A percentile compares a stretch with the other conserved stretches of the same genome.
These are phyloP conservation scores for Anas capensis DNA, from an alignment of 2,797 vertebrate species.

Conservation along the genomic window DNA sequence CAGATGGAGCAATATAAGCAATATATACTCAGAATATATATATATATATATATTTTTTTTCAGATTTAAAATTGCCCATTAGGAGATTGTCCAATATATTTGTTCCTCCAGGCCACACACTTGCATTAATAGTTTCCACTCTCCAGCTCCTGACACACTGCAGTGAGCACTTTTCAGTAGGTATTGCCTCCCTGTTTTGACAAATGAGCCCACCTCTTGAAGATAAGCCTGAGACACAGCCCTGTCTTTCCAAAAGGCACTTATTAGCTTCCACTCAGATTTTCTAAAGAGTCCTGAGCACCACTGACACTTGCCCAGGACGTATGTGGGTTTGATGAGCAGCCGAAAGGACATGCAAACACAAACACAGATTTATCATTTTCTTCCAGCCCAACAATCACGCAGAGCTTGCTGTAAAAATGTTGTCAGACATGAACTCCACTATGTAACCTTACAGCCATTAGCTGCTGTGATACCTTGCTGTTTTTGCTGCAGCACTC, in stretches of 20 bases:
- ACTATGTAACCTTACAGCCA: not conserved
- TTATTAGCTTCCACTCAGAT: not conserved
- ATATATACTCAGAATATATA: not conserved
- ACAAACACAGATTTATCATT: accelerated
- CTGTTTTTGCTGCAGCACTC: not conserved
- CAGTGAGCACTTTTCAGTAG: not conserved
- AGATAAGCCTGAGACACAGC: not conserved
- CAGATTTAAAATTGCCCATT: not conserved
- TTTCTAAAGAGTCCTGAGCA: not conserved
- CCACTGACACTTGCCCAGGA: not conserved
- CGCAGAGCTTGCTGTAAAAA: not conserved
- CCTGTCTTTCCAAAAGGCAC: not conserved
- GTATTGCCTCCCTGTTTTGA: not conserved
- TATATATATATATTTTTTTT: not conserved
- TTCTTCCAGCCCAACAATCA: not conserved
- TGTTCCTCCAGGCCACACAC: not conserved
- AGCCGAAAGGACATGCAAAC: not conserved
- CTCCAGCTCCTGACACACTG: not conserved
- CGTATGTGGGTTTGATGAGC: accelerated
- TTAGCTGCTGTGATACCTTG: not conserved
- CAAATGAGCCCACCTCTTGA: not conserved
- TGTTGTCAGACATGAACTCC: not conserved
- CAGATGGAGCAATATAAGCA: not conserved
- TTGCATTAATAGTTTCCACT: not conserved
- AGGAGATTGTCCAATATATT: not conserved